Conservation (phyloP, 1,140 invertebrate genomes). For the Delia radicum region DNA sequence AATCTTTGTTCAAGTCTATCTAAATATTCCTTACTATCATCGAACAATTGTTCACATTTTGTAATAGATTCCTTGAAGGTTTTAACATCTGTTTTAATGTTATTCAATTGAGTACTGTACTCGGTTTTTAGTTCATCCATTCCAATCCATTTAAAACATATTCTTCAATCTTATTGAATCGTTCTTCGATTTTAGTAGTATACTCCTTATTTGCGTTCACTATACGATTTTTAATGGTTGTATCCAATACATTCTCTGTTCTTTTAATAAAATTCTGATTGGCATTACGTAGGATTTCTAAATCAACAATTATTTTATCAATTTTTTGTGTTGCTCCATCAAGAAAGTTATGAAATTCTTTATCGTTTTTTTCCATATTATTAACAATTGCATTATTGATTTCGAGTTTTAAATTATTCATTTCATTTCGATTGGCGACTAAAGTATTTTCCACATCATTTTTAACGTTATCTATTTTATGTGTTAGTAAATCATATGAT, state of each 20-base stretch:
- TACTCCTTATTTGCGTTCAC: too few species aligned
- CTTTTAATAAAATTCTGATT: too few species aligned
- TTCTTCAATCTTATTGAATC: too few species aligned
- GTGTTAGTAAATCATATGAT: not conserved
- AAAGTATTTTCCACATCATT: not conserved
- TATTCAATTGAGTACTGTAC: too few species aligned
- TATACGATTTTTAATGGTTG: too few species aligned
- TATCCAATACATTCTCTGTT: too few species aligned
- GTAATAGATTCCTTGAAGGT: not conserved
- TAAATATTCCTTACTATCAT: not conserved
- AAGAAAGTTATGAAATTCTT: not conserved
- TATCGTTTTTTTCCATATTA: constrained; percentile 12
- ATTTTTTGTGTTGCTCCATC: too few species aligned
- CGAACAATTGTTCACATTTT: not conserved
- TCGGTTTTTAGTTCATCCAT: too few species aligned
- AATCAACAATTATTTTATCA: too few species aligned
- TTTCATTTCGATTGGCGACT: not conserved
- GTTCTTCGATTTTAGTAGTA: too few species aligned
- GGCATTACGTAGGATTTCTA: too few species aligned
- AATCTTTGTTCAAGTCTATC: not conserved
- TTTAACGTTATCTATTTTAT: not conserved
- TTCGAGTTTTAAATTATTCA: not conserved
- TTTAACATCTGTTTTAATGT: not conserved
- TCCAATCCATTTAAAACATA: too few species aligned
- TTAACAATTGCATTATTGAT: constrained; percentile 1